Evolutionary conservation across 2,113 vertebrate genomes (phyloP).

Genomic region (Engraulis encrasicolus): DNA sequence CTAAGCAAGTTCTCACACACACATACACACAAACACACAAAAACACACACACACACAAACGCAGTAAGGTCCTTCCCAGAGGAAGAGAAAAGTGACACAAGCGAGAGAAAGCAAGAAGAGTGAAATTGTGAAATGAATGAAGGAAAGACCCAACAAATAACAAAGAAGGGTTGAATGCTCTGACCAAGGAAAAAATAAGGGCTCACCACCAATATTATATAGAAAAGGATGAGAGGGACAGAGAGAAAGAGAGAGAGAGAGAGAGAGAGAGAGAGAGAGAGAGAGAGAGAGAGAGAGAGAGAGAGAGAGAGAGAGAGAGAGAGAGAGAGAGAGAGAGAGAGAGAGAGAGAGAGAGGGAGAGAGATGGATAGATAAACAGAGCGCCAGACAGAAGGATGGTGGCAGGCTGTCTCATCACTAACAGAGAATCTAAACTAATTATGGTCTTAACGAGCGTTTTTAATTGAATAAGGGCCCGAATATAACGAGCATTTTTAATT

Average conservation of each 20-base stretch:
- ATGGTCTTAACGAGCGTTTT: too few species aligned
- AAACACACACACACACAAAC: background rate
- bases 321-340: too few species aligned
- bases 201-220: too few species aligned
- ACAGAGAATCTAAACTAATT: too few species aligned
- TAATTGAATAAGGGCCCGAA: too few species aligned
- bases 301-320: background rate
- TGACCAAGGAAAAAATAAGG: too few species aligned
- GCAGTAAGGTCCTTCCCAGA: too few species aligned
- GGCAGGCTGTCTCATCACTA: too few species aligned
- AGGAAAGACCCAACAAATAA: too few species aligned
- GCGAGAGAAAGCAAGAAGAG: constrained; percentile 36
- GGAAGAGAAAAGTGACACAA: background rate
- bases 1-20: constrained; percentile 72
- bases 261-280: constrained; percentile 52
- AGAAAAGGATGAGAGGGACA: too few species aligned
- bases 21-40: background rate
- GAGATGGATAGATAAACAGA: constrained; percentile 5
- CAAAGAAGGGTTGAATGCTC: too few species aligned
- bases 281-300: background rate
- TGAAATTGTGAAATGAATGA: too few species aligned
- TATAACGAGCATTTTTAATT: constrained; percentile 83
- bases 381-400: constrained; percentile 11
- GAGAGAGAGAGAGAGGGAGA: background rate
- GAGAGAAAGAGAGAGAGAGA: constrained; percentile 12